Conservation (phyloP, 2,888 invertebrate species). For the Scaptomyza cyrtandrae region DNA sequence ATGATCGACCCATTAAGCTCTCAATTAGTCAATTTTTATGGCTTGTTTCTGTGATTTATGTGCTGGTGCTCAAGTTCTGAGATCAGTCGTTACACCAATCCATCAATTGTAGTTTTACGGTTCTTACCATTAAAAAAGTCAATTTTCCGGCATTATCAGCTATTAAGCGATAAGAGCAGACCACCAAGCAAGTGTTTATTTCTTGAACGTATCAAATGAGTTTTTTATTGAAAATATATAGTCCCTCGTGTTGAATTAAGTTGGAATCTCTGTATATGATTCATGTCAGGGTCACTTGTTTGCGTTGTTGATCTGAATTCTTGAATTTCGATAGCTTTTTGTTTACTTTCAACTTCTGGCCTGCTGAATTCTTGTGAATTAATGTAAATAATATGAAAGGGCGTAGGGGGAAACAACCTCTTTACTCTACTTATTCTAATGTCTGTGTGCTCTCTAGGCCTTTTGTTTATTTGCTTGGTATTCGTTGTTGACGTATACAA, state of each 20-base stretch:
- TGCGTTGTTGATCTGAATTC: conserved; percentile 32
- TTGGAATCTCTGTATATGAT: conserved; percentile 14
- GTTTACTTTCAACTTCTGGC: conserved; percentile 35
- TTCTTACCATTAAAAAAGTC: conserved; percentile 6
- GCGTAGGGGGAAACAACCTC: conserved; percentile 1
- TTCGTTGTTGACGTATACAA: conserved; percentile 43
- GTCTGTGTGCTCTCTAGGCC: conserved; percentile 41
- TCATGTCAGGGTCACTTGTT: conserved; percentile 58
- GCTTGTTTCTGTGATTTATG: conserved; percentile 54
- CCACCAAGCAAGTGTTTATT: conserved; percentile 31
- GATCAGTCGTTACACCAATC: conserved; percentile 14
- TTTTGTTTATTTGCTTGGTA: conserved; percentile 61
- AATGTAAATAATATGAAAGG: not conserved
- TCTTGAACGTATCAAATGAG: not conserved
- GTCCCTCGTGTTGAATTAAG: not conserved
- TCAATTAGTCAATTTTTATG: conserved; percentile 53
- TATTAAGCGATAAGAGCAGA: conserved; percentile 22
- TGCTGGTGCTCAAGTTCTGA: conserved; percentile 21
- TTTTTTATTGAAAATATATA: not conserved
- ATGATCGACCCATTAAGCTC: conserved; percentile 25
- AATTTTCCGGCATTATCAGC: conserved; percentile 35
- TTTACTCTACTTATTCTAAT: conserved; percentile 59
- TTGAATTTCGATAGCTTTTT: conserved; percentile 30
- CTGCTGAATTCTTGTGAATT: conserved; percentile 8
- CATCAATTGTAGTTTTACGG: conserved; percentile 31